Evolutionary conservation across 2,888 invertebrate genomes (phyloP).

Genomic region (Sinotaia quadrata): DNA sequence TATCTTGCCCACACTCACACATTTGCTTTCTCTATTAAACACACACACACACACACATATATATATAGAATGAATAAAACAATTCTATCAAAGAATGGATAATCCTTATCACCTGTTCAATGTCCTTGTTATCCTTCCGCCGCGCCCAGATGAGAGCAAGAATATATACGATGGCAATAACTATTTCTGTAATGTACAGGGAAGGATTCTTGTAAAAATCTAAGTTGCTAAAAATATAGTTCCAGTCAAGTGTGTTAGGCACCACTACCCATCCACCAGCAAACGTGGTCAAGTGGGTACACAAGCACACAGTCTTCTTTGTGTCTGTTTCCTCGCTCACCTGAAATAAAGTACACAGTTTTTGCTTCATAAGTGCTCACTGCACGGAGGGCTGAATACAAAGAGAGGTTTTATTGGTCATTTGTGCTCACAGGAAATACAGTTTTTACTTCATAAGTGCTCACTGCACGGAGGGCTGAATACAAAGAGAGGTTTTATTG

Average conservation of each 20-base stretch:
- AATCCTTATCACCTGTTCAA: conserved; percentile 66
- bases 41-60: not conserved
- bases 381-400: too few relatives aligned
- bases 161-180: conserved; percentile 69
- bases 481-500: too few relatives aligned
- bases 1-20: not conserved
- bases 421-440: too few relatives aligned
- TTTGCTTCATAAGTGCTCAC: too few relatives aligned
- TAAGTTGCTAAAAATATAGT: conserved; percentile 73
- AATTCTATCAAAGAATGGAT: not conserved
- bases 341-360: conserved; percentile 39
- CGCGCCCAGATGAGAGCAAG: conserved; percentile 72
- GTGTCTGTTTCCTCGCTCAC: conserved; percentile 49
- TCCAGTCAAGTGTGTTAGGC: conserved; percentile 74
- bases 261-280: conserved; percentile 73
- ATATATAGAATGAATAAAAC: not conserved
- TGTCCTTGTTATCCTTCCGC: conserved; percentile 72
- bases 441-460: too few relatives aligned
- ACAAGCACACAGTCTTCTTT: conserved; percentile 54
- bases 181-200: conserved; percentile 73
- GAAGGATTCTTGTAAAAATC: conserved; percentile 73
- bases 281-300: conserved; percentile 73
- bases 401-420: too few relatives aligned
- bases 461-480: too few relatives aligned
- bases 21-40: not conserved